Conservation (phyloP, 2,797 vertebrate genomes). For the Melanitta fusca region DNA sequence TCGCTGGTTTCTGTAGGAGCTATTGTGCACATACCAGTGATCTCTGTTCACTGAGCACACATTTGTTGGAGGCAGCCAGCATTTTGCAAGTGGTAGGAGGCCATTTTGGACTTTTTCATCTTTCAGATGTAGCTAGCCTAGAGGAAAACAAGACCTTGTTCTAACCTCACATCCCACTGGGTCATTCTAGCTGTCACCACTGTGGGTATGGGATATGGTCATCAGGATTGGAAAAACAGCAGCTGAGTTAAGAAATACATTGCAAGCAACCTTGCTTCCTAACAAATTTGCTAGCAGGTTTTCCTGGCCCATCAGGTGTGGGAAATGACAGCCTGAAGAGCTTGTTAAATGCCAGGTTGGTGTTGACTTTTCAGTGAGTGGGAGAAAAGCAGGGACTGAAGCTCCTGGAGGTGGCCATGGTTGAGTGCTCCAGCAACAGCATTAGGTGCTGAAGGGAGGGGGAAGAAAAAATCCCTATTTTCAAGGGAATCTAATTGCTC, state of each 20-base stretch:
- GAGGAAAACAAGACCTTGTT: not conserved
- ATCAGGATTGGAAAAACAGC: not conserved
- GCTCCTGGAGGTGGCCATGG: not conserved
- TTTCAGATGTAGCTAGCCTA: not conserved
- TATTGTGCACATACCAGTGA: fast-evolving
- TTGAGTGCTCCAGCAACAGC: not conserved
- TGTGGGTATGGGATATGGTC: fast-evolving
- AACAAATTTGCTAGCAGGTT: not conserved
- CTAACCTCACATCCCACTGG: not conserved
- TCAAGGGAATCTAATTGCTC: not conserved
- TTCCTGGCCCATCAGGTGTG: not conserved
- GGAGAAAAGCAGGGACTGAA: not conserved
- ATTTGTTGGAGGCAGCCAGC: not conserved
- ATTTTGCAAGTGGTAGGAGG: not conserved
- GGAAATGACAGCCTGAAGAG: not conserved
- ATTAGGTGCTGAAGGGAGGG: fast-evolving
- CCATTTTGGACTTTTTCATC: not conserved
- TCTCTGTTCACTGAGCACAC: not conserved
- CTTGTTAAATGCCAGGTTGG: not conserved
- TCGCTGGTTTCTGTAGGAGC: not conserved
- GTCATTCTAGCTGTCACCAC: not conserved
- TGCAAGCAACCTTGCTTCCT: not conserved
- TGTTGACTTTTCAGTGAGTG: not conserved
- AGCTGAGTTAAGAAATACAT: not conserved
- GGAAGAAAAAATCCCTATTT: not conserved